Conservation (phyloP, 2,888 invertebrate species). For the Sussaba pulchella region DNA sequence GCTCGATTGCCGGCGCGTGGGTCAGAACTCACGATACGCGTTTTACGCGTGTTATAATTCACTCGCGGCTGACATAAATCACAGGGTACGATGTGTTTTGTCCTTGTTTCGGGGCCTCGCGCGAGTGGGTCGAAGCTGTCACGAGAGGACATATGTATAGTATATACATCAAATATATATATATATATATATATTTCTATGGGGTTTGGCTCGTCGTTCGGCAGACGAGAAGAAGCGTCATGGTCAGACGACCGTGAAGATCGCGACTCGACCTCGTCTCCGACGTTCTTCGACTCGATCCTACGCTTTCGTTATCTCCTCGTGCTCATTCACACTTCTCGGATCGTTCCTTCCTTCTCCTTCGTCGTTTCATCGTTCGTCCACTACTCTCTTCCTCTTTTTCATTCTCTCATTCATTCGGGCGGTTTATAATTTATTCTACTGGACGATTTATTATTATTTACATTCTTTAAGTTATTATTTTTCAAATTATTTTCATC, state of each 20-base stretch:
- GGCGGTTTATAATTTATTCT: no score
- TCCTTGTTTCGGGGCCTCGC: conserved; percentile 30
- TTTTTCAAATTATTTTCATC: no score
- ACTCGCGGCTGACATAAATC: conserved; percentile 80
- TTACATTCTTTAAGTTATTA: no score
- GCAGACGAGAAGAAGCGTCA: conserved; percentile 74
- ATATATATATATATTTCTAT: no score
- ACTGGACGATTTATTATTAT: no score
- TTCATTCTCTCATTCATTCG: no score
- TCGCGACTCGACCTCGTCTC: conserved; percentile 71
- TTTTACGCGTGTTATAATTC: conserved; percentile 82
- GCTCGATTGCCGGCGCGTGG: conserved; percentile 67
- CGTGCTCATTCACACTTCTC: conserved; percentile 33
- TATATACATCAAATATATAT: no score
- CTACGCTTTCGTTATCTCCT: conserved; percentile 50
- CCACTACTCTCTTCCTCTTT: no score
- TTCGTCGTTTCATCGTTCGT: conserved; percentile 31
- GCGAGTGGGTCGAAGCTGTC: conserved; percentile 26
- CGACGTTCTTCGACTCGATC: conserved; percentile 63
- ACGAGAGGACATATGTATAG: conserved; percentile 14
- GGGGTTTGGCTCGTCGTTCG: conserved; percentile 76
- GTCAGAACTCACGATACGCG: conserved; percentile 75
- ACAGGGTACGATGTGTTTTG: conserved; percentile 60
- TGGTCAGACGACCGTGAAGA: conserved; percentile 75
- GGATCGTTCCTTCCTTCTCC: conserved; percentile 8